Percentiles rank a stretch among this genome's conserved stretches.
These are phyloP conservation scores for Euura saliciscinereae DNA, from an alignment of 1,140 invertebrate species.

Conservation along the genomic window DNA sequence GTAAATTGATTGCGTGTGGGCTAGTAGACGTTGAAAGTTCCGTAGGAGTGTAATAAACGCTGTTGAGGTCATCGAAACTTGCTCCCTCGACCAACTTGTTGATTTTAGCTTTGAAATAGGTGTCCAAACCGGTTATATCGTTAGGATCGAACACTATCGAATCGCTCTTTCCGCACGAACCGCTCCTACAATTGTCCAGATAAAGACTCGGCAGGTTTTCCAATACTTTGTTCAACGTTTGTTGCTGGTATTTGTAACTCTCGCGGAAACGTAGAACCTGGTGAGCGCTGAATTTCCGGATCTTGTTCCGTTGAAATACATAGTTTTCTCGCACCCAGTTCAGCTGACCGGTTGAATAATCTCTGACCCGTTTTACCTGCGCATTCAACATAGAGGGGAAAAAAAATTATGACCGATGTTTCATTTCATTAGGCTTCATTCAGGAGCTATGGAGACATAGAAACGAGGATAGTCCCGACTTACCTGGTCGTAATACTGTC, in stretches of 20 bases:
- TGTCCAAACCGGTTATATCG: constrained; percentile 63
- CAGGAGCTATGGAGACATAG: background rate
- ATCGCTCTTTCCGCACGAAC: constrained; percentile 81
- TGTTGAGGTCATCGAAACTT: constrained; percentile 65
- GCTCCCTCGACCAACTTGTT: constrained; percentile 31
- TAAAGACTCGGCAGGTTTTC: constrained; percentile 93
- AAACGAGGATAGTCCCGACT: too few species aligned
- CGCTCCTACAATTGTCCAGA: constrained; percentile 90
- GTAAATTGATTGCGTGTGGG: constrained; percentile 38
- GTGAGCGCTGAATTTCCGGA: constrained; percentile 92
- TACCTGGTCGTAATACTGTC: constrained; percentile 93
- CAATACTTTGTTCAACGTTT: constrained; percentile 91
- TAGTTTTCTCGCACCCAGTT: constrained; percentile 95
- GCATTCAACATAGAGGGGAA: constrained; percentile 14
- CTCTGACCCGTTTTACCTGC: constrained; percentile 84
- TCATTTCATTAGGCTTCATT: too few species aligned
- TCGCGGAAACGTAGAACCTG: constrained; percentile 87
- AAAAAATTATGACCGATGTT: constrained; percentile 6
- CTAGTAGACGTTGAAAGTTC: constrained; percentile 60
- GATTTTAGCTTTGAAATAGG: constrained; percentile 54
- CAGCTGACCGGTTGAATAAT: constrained; percentile 87
- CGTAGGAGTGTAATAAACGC: constrained; percentile 82
- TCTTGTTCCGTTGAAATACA: constrained; percentile 91
- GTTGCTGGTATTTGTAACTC: constrained; percentile 94
- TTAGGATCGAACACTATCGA: constrained; percentile 75